Evolutionary conservation across 1,140 invertebrate genomes (phyloP).

Genomic region (Tigriopus japonicus): DNA sequence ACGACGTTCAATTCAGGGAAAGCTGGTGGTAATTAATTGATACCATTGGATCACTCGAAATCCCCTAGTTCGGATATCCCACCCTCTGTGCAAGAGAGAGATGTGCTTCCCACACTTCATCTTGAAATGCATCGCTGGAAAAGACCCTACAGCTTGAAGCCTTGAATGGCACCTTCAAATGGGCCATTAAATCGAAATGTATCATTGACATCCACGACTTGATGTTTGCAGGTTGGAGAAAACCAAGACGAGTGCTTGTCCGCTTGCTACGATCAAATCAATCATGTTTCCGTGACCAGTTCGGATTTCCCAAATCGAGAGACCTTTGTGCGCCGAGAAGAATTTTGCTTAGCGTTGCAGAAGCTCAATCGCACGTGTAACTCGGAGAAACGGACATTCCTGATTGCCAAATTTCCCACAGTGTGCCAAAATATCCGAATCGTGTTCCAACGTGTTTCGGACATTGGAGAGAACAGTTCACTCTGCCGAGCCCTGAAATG

Average conservation of each 20-base stretch:
- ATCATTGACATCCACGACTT: too few species aligned
- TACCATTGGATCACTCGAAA: too few species aligned
- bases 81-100: too few species aligned
- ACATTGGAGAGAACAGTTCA: neutral
- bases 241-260: slow-evolving; percentile 2
- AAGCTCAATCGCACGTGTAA: slow-evolving; percentile 11
- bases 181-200: too few species aligned
- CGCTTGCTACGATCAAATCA: slow-evolving; percentile 12
- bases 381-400: neutral
- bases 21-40: too few species aligned
- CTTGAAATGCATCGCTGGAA: too few species aligned
- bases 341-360: slow-evolving; percentile 5
- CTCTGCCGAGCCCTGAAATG: neutral
- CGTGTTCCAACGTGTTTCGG: neutral
- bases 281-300: slow-evolving; percentile 8
- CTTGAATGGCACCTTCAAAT: too few species aligned
- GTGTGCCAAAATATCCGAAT: neutral
- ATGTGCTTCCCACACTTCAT: too few species aligned
- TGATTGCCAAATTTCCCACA: neutral
- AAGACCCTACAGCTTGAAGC: too few species aligned
- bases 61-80: too few species aligned
- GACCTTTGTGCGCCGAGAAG: slow-evolving; percentile 10
- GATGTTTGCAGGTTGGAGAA: neutral
- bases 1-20: too few species aligned
- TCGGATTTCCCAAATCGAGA: slow-evolving; percentile 13